These are phyloP conservation scores for Lacerta agilis DNA, from an alignment of 2,797 vertebrate genomes.

Conservation along the genomic window DNA sequence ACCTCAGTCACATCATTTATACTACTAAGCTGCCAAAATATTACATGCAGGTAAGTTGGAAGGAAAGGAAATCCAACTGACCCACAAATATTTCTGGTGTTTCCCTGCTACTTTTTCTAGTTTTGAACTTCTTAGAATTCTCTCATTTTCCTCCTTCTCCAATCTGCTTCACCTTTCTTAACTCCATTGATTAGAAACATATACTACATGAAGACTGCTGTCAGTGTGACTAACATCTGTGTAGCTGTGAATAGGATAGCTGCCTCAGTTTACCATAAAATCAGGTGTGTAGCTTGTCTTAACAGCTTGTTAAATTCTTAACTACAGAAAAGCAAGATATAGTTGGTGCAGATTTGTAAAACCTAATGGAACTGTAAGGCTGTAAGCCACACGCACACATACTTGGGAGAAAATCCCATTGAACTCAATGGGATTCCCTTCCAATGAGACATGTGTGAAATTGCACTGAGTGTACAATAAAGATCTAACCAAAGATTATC, in stretches of 20 bases:
- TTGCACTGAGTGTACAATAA: conserved; percentile 57
- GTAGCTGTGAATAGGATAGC: neutral
- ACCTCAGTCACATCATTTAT: conserved; percentile 50
- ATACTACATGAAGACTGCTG: neutral
- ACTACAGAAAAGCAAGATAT: conserved; percentile 53
- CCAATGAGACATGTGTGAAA: neutral
- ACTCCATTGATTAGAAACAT: conserved; percentile 18
- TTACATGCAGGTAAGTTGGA: conserved; percentile 36
- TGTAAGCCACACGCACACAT: neutral
- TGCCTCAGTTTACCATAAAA: conserved; percentile 33
- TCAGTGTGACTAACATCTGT: neutral
- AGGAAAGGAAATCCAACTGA: neutral
- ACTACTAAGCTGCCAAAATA: conserved; percentile 60
- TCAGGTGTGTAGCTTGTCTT: conserved; percentile 43
- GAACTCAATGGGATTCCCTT: neutral
- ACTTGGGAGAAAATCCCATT: neutral
- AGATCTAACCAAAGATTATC: conserved; percentile 36
- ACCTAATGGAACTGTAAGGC: conserved; percentile 47
- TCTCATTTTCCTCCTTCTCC: neutral
- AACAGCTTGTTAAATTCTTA: conserved; percentile 40
- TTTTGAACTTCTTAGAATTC: conserved; percentile 18
- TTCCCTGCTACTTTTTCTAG: conserved; percentile 42
- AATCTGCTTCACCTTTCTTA: conserved; percentile 20
- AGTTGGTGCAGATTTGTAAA: conserved; percentile 9
- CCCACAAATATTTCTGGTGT: conserved; percentile 48